phyloP scores from a whole-genome alignment of 1,140 invertebrate species.

The Diploscapter pachys region DNA sequence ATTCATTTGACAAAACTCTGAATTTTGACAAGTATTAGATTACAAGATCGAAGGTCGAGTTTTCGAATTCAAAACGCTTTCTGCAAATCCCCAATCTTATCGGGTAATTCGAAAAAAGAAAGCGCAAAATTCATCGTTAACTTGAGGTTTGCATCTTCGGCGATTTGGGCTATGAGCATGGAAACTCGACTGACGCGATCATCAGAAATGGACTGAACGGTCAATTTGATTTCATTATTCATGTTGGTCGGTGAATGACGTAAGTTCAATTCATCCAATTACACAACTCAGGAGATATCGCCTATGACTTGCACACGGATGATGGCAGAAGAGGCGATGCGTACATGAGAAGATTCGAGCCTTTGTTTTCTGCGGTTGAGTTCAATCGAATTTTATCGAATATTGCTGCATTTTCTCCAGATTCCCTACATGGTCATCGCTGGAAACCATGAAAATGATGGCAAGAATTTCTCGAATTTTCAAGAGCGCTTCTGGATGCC shows the following conservation, averaged over 20 bases:
- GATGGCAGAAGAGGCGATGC: constrained; percentile 58
- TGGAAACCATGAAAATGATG: constrained; percentile 60
- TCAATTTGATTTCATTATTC: constrained; percentile 42
- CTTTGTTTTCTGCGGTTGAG: constrained; percentile 44
- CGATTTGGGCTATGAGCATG: constrained; percentile 42
- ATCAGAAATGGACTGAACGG: constrained; percentile 25
- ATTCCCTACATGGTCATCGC: constrained; percentile 61
- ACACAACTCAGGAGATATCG: constrained; percentile 53
- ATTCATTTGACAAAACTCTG: neutral
- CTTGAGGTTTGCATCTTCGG: constrained; percentile 41
- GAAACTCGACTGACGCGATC: constrained; percentile 29
- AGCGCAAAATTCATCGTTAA: too few species aligned
- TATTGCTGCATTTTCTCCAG: neutral
- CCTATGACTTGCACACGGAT: constrained; percentile 59
- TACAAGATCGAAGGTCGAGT: constrained; percentile 35
- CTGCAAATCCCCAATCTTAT: constrained; percentile 25
- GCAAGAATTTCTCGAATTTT: constrained; percentile 50
- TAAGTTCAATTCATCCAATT: neutral
- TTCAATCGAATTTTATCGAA: neutral
- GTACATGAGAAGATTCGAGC: constrained; percentile 57
- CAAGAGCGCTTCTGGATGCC: constrained; percentile 60
- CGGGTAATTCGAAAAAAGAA: too few species aligned
- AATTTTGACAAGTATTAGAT: constrained; percentile 21
- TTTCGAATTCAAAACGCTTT: constrained; percentile 18
- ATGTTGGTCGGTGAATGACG: constrained; percentile 26